Evolutionary conservation across 2,797 vertebrate species (phyloP).

Genomic region (Taeniopygia guttata): DNA sequence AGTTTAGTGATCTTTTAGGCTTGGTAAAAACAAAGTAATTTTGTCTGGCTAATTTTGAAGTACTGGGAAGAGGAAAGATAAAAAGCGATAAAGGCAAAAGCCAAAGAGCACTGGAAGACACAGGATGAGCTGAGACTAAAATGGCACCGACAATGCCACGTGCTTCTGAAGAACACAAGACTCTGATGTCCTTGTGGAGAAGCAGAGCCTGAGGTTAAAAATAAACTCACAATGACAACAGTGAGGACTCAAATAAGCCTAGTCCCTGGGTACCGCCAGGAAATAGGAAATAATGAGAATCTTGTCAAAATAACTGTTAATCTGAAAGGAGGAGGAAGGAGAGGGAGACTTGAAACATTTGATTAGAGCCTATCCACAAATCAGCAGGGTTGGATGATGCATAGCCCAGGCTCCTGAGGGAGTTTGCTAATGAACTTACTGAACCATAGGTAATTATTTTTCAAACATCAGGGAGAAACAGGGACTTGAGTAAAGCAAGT

Average conservation of each 20-base stretch:
- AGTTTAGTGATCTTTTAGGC: neutral
- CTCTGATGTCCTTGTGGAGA: slow-evolving; percentile 44
- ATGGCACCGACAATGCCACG: neutral
- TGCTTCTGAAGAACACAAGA: slow-evolving; percentile 23
- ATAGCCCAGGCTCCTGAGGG: slow-evolving; percentile 49
- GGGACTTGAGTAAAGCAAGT: neutral
- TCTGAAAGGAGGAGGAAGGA: slow-evolving; percentile 59
- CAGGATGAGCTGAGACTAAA: neutral
- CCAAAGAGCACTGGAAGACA: neutral
- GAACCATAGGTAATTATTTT: slow-evolving; percentile 65
- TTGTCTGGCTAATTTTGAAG: neutral
- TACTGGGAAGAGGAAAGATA: neutral
- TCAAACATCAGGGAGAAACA: slow-evolving; percentile 45
- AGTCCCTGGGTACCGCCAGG: slow-evolving; percentile 43
- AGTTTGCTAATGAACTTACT: slow-evolving; percentile 66
- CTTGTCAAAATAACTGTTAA: slow-evolving; percentile 70
- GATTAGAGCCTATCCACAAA: slow-evolving; percentile 58
- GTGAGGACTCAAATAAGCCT: slow-evolving; percentile 60
- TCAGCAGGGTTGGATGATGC: slow-evolving; percentile 48
- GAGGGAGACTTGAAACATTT: slow-evolving; percentile 51
- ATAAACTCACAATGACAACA: slow-evolving; percentile 61
- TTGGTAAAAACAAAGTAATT: neutral
- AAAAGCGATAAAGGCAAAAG: neutral
- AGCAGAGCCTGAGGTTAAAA: slow-evolving; percentile 58
- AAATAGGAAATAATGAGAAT: slow-evolving; percentile 69